phyloP scores from a whole-genome alignment of 2,797 vertebrate genomes.

The Macropodus opercularis region DNA sequence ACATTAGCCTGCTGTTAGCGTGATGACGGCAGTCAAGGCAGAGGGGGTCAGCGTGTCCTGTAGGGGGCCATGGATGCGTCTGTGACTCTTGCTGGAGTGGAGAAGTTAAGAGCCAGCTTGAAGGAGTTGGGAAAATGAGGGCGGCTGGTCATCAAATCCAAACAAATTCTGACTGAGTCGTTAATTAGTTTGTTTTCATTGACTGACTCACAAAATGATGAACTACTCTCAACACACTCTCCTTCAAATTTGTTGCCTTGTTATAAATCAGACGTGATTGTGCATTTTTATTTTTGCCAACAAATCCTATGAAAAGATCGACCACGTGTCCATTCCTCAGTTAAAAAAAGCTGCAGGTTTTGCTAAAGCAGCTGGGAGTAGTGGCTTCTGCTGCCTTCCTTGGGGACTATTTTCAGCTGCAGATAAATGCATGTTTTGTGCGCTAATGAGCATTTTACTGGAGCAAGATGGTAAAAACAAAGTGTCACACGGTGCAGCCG shows the following conservation, averaged over 20 bases:
- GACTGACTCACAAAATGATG: conserved; percentile 27
- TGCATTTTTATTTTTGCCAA: conserved; percentile 22
- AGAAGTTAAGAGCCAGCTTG: conserved; percentile 46
- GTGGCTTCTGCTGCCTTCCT: neutral
- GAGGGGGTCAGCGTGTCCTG: conserved; percentile 27
- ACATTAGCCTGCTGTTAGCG: conserved; percentile 69
- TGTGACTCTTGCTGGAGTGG: conserved; percentile 27
- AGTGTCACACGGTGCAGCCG: too few species aligned
- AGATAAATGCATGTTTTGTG: neutral
- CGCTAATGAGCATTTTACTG: neutral
- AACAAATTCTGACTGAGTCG: neutral
- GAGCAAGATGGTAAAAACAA: neutral
- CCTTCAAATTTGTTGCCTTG: conserved; percentile 5
- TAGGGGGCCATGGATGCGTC: conserved; percentile 29
- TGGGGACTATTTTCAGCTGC: conserved; percentile 1
- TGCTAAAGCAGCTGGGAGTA: neutral
- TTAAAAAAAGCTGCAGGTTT: too few species aligned
- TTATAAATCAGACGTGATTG: neutral
- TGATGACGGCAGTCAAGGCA: conserved; percentile 26
- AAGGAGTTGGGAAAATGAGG: conserved; percentile 17
- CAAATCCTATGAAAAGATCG: conserved; percentile 25
- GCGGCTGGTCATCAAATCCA: neutral
- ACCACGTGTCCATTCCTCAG: conserved; percentile 11
- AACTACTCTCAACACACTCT: conserved; percentile 39
- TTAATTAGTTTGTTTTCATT: neutral